A percentile compares a stretch with the other conserved stretches of the same genome.
Conservation (phyloP, 2,797 vertebrate genomes). For the Chloroceryle inda region DNA sequence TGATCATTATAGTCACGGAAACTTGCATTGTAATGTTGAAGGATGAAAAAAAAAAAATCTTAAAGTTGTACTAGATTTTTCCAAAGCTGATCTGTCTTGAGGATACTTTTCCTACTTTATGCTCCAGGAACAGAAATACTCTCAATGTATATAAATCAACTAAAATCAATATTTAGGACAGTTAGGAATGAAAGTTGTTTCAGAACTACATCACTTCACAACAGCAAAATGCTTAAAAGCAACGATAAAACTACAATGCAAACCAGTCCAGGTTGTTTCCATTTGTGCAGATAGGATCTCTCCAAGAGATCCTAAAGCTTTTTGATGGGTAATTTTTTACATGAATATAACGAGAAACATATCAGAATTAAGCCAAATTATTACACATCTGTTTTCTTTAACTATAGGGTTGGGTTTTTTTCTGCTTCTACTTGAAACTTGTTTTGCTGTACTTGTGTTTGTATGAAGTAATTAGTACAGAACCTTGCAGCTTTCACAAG, state of each 20-base stretch:
- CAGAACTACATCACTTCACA: background rate
- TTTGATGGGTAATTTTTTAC: background rate
- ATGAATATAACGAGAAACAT: background rate
- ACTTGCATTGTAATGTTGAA: background rate
- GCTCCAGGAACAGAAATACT: slow-evolving; percentile 27
- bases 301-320: slow-evolving; percentile 1
- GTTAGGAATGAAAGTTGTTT: slow-evolving; percentile 37
- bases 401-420: background rate
- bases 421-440: background rate
- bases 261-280: slow-evolving; percentile 18
- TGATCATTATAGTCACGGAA: background rate
- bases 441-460: background rate
- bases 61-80: slow-evolving; percentile 16
- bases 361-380: background rate
- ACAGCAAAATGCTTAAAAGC: slow-evolving; percentile 60
- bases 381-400: background rate
- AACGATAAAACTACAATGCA: slow-evolving; percentile 1
- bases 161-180: slow-evolving; percentile 65
- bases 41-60: slow-evolving; percentile 39
- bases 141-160: slow-evolving; percentile 65
- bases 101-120: slow-evolving; percentile 22
- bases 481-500: slow-evolving; percentile 99
- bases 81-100: slow-evolving; percentile 39
- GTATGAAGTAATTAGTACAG: slow-evolving; percentile 48
- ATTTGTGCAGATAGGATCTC: slow-evolving; percentile 24